Conservation (phyloP, 2,797 vertebrate genomes). For the Holocentrus rufus region DNA sequence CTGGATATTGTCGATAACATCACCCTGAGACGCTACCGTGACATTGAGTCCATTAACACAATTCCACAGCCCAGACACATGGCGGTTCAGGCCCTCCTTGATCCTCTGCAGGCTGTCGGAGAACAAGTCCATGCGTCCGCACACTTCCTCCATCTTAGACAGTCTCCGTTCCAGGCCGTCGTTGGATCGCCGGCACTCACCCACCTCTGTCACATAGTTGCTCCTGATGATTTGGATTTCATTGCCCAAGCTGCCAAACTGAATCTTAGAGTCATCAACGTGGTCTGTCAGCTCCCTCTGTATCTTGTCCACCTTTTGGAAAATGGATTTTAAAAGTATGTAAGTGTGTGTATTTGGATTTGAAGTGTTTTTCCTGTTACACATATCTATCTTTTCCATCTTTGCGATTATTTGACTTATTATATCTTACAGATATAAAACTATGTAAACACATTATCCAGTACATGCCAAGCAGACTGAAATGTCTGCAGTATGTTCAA, state of each 20-base stretch:
- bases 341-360: conserved; percentile 41
- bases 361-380: conserved; percentile 6
- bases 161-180: conserved; percentile 85
- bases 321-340: conserved; percentile 5
- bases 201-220: conserved; percentile 75
- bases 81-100: conserved; percentile 86
- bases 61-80: conserved; percentile 89
- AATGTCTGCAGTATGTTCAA: conserved; percentile 35
- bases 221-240: conserved; percentile 80
- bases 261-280: conserved; percentile 77
- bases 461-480: conserved; percentile 19
- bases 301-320: conserved; percentile 81
- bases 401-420: conserved; percentile 28
- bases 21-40: conserved; percentile 80
- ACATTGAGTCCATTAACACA: conserved; percentile 87
- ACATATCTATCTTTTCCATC: conserved; percentile 35
- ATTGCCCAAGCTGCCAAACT: conserved; percentile 75
- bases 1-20: conserved; percentile 83
- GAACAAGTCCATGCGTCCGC: conserved; percentile 85
- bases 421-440: conserved; percentile 37
- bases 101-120: conserved; percentile 85
- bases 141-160: conserved; percentile 88
- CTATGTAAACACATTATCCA: conserved; percentile 41
- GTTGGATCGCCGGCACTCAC: conserved; percentile 79
- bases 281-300: conserved; percentile 84